These are phyloP conservation scores for Centrocercus urophasianus DNA, from an alignment of 2,113 vertebrate genomes.

Conservation along the genomic window DNA sequence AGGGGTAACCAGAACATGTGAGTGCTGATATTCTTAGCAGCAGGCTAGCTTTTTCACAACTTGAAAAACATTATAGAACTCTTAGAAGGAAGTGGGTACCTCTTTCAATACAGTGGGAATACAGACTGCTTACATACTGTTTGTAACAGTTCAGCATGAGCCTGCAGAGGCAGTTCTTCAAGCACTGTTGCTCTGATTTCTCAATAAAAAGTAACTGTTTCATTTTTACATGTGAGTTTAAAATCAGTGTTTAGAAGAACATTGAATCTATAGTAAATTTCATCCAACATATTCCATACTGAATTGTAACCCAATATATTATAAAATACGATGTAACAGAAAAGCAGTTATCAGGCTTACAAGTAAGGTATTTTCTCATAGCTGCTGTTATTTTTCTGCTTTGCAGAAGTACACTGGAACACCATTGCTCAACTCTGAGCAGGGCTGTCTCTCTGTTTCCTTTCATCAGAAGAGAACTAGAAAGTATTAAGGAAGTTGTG, in stretches of 20 bases:
- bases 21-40: background rate
- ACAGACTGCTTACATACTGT: background rate
- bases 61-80: background rate
- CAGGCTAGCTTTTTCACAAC: background rate
- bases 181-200: background rate
- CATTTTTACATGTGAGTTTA: background rate
- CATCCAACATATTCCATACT: background rate
- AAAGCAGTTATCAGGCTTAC: background rate
- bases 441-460: constrained; percentile 74
- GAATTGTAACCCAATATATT: background rate
- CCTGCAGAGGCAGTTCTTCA: background rate
- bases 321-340: background rate
- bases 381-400: background rate
- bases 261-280: background rate
- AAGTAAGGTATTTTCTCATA: background rate
- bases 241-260: background rate
- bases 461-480: constrained; percentile 75
- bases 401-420: constrained; percentile 76
- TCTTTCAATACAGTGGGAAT: background rate
- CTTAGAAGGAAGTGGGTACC: background rate
- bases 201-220: background rate
- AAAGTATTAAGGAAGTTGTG: constrained; percentile 78
- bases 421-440: constrained; percentile 74
- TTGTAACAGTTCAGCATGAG: background rate
- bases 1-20: background rate